Conservation (phyloP, 2,888 invertebrate species). For the Syritta pipiens region DNA sequence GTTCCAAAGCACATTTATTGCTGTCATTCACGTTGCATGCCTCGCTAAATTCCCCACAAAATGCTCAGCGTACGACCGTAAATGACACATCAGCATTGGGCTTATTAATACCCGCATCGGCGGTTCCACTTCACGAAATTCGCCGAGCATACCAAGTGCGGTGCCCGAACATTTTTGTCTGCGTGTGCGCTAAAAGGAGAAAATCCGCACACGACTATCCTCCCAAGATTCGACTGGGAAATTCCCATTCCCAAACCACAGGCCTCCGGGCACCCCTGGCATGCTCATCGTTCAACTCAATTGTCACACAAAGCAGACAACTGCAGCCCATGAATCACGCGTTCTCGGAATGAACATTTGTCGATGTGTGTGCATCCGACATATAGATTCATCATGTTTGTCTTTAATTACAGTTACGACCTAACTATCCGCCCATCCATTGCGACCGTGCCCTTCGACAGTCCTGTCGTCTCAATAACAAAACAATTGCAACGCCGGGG, state of each 20-base stretch:
- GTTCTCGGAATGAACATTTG: constrained; percentile 40
- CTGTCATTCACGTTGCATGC: neutral
- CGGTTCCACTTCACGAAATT: too few relatives aligned
- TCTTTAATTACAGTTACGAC: constrained; percentile 18
- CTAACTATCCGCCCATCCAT: neutral
- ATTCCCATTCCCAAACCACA: constrained; percentile 43
- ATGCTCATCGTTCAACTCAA: constrained; percentile 48
- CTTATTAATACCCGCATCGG: too few relatives aligned
- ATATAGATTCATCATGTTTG: constrained; percentile 27
- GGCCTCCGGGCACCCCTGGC: constrained; percentile 12
- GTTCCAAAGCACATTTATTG: neutral
- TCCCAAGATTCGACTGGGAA: constrained; percentile 24
- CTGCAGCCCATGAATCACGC: constrained; percentile 51
- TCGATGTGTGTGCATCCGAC: neutral
- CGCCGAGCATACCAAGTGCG: too few relatives aligned
- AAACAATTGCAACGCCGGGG: constrained; percentile 57
- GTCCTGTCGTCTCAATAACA: constrained; percentile 58
- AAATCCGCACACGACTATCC: too few relatives aligned
- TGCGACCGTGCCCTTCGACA: constrained; percentile 31
- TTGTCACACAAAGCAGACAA: constrained; percentile 49
- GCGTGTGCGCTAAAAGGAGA: too few relatives aligned
- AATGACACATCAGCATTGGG: too few relatives aligned
- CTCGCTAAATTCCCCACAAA: neutral
- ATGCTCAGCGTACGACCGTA: neutral
- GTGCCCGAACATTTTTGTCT: too few relatives aligned